Evolutionary conservation across 2,113 vertebrate genomes (phyloP).

Genomic region (Aphelocoma coerulescens): DNA sequence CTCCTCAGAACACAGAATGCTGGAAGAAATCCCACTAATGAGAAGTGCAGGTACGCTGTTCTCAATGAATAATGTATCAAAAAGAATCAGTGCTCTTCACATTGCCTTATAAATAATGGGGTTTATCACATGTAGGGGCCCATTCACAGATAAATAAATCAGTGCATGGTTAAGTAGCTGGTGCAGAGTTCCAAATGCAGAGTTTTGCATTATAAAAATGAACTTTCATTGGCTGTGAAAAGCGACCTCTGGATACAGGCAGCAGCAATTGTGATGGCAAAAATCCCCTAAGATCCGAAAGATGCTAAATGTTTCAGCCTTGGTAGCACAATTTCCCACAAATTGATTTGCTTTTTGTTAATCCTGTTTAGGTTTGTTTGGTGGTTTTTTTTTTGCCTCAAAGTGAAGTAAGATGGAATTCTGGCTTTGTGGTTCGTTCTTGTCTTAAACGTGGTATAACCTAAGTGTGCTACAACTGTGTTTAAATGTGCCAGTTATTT

Average conservation of each 20-base stretch:
- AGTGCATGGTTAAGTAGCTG: neutral
- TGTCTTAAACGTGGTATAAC: neutral
- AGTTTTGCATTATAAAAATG: neutral
- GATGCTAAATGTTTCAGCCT: accelerated
- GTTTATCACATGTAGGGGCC: neutral
- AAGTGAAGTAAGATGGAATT: neutral
- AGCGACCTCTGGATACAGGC: neutral
- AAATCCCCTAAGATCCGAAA: neutral
- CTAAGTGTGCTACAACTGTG: neutral
- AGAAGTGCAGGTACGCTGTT: neutral
- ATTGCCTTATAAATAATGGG: neutral
- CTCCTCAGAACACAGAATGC: neutral
- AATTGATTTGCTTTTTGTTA: neutral
- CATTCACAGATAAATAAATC: neutral
- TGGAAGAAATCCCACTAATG: neutral
- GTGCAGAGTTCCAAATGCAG: neutral
- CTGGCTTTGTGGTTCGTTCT: neutral
- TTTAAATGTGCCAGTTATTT: neutral
- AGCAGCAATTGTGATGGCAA: neutral
- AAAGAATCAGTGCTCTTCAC: neutral
- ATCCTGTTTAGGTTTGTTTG: neutral
- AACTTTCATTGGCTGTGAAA: neutral
- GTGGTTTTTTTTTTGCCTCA: neutral
- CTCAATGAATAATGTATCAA: neutral
- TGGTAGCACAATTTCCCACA: neutral